These are phyloP conservation scores for Hycleus cichorii DNA, from an alignment of 1,140 invertebrate species.

Conservation along the genomic window DNA sequence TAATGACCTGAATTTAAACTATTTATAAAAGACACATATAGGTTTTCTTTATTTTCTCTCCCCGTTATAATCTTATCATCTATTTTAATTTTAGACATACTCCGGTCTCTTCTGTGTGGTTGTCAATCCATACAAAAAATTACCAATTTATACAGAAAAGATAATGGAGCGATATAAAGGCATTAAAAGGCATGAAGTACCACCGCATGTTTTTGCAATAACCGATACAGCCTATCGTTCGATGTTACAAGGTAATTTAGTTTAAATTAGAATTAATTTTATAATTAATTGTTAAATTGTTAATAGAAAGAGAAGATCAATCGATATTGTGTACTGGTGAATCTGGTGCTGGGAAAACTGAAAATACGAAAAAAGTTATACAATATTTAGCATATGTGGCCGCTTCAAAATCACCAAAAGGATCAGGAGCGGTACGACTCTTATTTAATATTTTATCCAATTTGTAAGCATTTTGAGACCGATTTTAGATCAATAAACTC, in stretches of 20 bases:
- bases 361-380: slow-evolving; percentile 99
- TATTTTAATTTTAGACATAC: slow-evolving; percentile 76
- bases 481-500: too few species aligned
- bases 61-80: too few species aligned
- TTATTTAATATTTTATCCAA: slow-evolving; percentile 38
- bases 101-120: slow-evolving; percentile 99
- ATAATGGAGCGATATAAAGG: slow-evolving; percentile 99
- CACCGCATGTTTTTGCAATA: slow-evolving; percentile 98
- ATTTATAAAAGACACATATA: too few species aligned
- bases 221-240: slow-evolving; percentile 96
- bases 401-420: slow-evolving; percentile 89
- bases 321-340: slow-evolving; percentile 99
- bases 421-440: slow-evolving; percentile 70
- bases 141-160: slow-evolving; percentile 98
- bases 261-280: background rate
- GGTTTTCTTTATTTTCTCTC: too few species aligned
- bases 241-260: slow-evolving; percentile 92
- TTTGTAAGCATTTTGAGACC: too few species aligned
- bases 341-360: slow-evolving; percentile 99
- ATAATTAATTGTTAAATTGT: background rate
- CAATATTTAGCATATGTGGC: slow-evolving; percentile 99
- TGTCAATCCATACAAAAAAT: slow-evolving; percentile 97
- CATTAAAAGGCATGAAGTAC: slow-evolving; percentile 97
- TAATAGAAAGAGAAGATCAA: slow-evolving; percentile 95
- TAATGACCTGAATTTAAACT: too few species aligned